These are phyloP conservation scores for Notodonta ziczac DNA, from an alignment of 2,888 invertebrate species.

Conservation along the genomic window DNA sequence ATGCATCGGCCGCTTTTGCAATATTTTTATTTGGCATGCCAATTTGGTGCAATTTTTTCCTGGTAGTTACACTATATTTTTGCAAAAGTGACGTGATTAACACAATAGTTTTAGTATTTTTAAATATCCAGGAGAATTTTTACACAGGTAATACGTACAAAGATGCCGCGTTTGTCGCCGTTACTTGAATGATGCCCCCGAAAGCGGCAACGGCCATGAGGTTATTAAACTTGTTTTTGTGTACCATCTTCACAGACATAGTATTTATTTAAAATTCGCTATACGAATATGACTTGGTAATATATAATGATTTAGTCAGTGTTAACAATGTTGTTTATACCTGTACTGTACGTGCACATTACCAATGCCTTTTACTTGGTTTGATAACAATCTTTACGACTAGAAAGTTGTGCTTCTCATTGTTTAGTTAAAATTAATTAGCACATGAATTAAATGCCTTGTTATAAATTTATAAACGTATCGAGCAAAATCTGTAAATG, in stretches of 20 bases:
- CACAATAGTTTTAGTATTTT: conserved; percentile 24
- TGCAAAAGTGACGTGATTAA: conserved; percentile 26
- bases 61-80: conserved; percentile 42
- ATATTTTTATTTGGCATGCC: conserved; percentile 70
- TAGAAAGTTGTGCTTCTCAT: conserved; percentile 5
- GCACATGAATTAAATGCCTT: not conserved
- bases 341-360: not conserved
- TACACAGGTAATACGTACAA: conserved; percentile 20
- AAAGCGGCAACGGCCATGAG: conserved; percentile 44
- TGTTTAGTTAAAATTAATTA: not conserved
- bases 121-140: conserved; percentile 14
- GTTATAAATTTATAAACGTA: too few relatives aligned
- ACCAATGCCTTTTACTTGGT: not conserved
- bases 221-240: conserved; percentile 50
- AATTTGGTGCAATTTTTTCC: conserved; percentile 66
- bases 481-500: not conserved
- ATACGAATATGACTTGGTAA: conserved; percentile 4
- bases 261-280: conserved; percentile 25
- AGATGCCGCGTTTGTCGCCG: conserved; percentile 22
- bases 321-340: conserved; percentile 2
- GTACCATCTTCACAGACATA: conserved; percentile 20
- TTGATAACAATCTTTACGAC: not conserved
- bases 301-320: not conserved
- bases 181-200: conserved; percentile 34
- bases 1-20: conserved; percentile 79